Conservation (phyloP, 2,113 vertebrate species). For the Malurus cyaneus region DNA sequence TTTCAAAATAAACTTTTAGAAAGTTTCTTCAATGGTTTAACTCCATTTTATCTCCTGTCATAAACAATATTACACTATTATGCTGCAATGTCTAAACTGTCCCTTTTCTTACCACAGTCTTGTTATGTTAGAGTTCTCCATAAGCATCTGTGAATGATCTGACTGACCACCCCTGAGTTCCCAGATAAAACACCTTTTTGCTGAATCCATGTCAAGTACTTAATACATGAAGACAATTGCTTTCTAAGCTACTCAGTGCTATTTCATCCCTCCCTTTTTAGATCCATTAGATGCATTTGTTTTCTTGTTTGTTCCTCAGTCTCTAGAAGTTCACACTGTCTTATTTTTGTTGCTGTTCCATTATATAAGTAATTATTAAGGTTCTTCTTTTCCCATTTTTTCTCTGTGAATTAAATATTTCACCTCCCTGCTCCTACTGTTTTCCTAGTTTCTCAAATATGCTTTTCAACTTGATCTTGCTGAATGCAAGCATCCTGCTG, state of each 20-base stretch:
- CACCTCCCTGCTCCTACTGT: not conserved
- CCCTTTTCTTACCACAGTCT: not conserved
- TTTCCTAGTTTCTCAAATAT: conserved; percentile 12
- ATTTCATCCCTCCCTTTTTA: not conserved
- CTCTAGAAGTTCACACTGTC: not conserved
- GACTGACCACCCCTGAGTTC: not conserved
- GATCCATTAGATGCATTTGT: not conserved
- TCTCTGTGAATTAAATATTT: conserved; percentile 1
- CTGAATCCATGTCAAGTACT: not conserved
- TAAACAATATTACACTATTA: not conserved
- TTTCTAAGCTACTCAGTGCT: not conserved
- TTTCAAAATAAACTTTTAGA: not conserved
- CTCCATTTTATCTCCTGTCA: not conserved
- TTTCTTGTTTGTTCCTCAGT: not conserved
- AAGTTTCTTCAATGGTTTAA: not conserved
- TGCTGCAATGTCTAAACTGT: accelerated
- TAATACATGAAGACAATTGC: not conserved
- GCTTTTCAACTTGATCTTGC: conserved; percentile 10
- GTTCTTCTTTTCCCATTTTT: not conserved
- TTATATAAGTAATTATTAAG: not conserved
- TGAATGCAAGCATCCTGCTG: not conserved
- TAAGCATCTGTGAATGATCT: not conserved
- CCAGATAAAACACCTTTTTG: not conserved
- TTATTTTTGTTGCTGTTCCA: not conserved
- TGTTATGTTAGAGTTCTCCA: not conserved